Evolutionary conservation across 2,888 invertebrate genomes (phyloP).

Genomic region (Oscheius onirici): DNA sequence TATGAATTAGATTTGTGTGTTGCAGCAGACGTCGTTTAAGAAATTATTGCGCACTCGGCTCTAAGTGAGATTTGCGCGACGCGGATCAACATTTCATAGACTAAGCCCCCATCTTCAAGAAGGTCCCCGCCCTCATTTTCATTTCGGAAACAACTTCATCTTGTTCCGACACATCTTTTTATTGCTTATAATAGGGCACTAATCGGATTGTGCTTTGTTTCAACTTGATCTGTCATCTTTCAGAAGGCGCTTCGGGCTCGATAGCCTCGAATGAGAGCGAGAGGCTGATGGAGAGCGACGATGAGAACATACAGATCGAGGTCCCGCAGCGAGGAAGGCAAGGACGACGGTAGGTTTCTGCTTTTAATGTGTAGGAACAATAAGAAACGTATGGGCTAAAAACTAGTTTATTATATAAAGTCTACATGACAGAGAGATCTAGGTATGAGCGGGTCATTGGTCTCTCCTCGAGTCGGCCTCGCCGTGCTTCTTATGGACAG

Average conservation of each 20-base stretch:
- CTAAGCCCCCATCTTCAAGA: slow-evolving; percentile 25
- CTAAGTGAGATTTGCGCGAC: slow-evolving; percentile 27
- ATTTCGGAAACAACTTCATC: slow-evolving; percentile 4
- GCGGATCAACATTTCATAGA: slow-evolving; percentile 30
- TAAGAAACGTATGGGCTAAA: no score
- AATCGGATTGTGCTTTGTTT: not conserved
- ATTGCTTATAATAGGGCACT: not conserved
- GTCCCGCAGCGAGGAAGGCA: slow-evolving; percentile 59
- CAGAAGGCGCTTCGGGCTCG: slow-evolving; percentile 21
- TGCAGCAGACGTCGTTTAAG: slow-evolving; percentile 3
- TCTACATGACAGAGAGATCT: no score
- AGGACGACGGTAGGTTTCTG: slow-evolving; percentile 54
- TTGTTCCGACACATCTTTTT: not conserved
- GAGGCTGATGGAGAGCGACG: slow-evolving; percentile 64
- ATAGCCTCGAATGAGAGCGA: slow-evolving; percentile 57
- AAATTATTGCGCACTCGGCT: slow-evolving; percentile 26
- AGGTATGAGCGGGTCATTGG: no score
- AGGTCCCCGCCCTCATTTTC: slow-evolving; percentile 10
- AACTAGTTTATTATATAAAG: no score
- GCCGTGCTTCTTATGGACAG: no score
- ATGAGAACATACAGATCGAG: slow-evolving; percentile 60
- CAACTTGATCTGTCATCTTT: not conserved
- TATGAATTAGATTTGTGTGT: slow-evolving; percentile 24
- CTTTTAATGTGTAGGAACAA: no score
- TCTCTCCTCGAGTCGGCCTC: no score